Percentiles rank a stretch among this genome's conserved stretches.
Evolutionary conservation across 2,888 invertebrate species (phyloP).

Genomic region (Hypsopygia costalis): DNA sequence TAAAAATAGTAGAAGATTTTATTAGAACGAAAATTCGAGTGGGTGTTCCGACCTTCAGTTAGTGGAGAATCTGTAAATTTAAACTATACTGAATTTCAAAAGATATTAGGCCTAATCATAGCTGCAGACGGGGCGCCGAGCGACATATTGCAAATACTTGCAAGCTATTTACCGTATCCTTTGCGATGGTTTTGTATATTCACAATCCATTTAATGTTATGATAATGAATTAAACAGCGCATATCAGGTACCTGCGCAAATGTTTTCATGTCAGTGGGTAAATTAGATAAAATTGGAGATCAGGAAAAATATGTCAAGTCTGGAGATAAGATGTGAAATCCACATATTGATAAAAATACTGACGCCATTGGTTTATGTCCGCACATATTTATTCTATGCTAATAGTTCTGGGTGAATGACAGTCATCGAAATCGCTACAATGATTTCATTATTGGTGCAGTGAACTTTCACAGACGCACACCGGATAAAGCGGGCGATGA

Average conservation of each 20-base stretch:
- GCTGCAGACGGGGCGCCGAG: constrained; percentile 45
- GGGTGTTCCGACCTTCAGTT: constrained; percentile 64
- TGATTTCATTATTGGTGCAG: constrained; percentile 45
- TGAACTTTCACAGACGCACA: constrained; percentile 50
- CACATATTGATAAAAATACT: no score
- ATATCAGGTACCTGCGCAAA: constrained; percentile 44
- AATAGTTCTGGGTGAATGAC: constrained; percentile 11
- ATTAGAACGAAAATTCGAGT: constrained; percentile 44
- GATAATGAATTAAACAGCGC: constrained; percentile 39
- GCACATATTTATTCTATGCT: neutral
- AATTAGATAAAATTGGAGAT: constrained; percentile 53
- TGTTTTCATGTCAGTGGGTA: constrained; percentile 55
- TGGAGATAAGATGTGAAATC: constrained; percentile 1
- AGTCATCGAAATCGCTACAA: constrained; percentile 22
- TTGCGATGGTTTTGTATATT: no score
- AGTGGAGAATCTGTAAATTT: constrained; percentile 39
- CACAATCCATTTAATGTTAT: constrained; percentile 26
- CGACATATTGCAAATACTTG: constrained; percentile 20
- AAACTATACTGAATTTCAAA: constrained; percentile 46
- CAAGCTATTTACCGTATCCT: no score
- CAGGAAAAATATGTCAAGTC: constrained; percentile 38
- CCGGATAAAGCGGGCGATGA: constrained; percentile 46
- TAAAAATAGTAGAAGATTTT: constrained; percentile 63
- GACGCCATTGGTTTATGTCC: no score
- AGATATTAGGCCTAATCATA: constrained; percentile 29